These are phyloP conservation scores for Drosophila jambulina DNA, from an alignment of 1,140 invertebrate genomes.

Conservation along the genomic window DNA sequence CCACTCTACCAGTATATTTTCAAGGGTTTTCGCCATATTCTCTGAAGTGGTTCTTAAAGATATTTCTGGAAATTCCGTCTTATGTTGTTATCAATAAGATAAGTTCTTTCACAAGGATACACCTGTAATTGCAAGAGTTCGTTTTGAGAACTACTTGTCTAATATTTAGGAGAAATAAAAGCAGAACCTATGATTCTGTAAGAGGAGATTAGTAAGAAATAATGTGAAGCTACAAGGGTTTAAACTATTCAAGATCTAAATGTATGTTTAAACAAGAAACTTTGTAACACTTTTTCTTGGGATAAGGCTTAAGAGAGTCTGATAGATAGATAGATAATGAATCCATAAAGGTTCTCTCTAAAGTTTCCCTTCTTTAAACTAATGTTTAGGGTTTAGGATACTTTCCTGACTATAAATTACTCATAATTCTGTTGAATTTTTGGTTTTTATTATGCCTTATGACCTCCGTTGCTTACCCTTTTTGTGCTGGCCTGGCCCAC, in stretches of 20 bases:
- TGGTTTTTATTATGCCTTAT: constrained; percentile 27
- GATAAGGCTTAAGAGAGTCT: background rate
- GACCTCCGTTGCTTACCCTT: constrained; percentile 10
- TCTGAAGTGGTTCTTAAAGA: constrained; percentile 14
- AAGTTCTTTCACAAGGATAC: constrained; percentile 5
- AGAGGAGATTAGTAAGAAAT: background rate
- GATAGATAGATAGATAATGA: no score
- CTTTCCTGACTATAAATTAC: background rate
- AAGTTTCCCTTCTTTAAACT: background rate
- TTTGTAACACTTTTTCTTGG: no score
- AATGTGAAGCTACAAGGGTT: background rate
- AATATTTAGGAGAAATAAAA: background rate
- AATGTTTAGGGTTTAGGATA: no score
- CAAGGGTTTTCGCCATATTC: constrained; percentile 22
- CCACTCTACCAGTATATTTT: constrained; percentile 15
- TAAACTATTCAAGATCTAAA: no score
- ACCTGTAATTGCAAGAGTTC: constrained; percentile 6
- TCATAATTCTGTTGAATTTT: constrained; percentile 9
- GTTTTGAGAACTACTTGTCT: background rate
- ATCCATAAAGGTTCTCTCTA: no score
- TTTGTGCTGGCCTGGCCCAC: constrained; percentile 22
- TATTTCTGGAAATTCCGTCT: constrained; percentile 11
- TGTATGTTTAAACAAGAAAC: no score
- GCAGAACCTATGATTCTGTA: background rate
- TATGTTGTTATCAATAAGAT: constrained; percentile 8